Percentiles rank a stretch among this genome's conserved stretches.
These are phyloP conservation scores for Nyctibius bracteatus DNA, from an alignment of 2,113 vertebrate genomes.

Conservation along the genomic window DNA sequence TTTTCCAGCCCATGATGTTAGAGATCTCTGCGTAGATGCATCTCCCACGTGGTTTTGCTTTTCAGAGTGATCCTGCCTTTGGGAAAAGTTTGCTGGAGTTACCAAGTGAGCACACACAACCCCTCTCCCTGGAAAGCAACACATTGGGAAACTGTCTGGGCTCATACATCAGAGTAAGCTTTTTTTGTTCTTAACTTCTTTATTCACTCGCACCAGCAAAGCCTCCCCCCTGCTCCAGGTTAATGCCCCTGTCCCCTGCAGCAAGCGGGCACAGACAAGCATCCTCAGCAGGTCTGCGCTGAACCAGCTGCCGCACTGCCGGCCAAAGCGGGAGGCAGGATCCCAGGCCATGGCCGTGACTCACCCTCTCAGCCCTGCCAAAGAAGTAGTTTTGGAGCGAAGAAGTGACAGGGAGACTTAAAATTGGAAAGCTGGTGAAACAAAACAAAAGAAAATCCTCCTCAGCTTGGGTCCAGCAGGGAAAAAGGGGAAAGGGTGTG, in stretches of 20 bases:
- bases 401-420: slow-evolving; percentile 13
- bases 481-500: background rate
- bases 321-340: slow-evolving; percentile 36
- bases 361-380: slow-evolving; percentile 57
- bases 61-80: background rate
- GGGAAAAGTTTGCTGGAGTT: background rate
- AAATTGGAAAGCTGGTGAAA: slow-evolving; percentile 5
- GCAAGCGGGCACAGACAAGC: background rate
- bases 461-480: background rate
- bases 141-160: accelerated
- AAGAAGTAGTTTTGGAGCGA: slow-evolving; percentile 69
- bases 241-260: background rate
- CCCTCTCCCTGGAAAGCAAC: background rate
- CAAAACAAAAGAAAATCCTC: background rate
- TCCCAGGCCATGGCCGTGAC: background rate
- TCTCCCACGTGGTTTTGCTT: background rate
- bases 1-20: background rate
- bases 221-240: background rate
- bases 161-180: background rate
- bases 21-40: background rate
- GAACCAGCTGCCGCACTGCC: background rate
- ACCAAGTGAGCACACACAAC: background rate
- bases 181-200: background rate
- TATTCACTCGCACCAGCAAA: background rate
- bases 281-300: background rate